Evolutionary conservation across 2,113 vertebrate genomes (phyloP).

Genomic region (Castor canadensis): DNA sequence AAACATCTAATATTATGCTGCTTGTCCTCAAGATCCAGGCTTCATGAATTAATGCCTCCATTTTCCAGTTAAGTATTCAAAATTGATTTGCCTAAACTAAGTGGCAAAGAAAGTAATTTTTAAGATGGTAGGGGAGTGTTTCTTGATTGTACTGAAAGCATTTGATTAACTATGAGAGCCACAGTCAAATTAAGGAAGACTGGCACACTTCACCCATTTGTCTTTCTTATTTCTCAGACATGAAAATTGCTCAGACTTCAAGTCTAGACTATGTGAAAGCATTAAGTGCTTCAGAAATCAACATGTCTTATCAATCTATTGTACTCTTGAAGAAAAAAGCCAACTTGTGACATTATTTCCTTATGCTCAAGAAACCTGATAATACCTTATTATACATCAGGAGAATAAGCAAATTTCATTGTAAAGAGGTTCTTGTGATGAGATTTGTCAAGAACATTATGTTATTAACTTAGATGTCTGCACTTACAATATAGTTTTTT

Average conservation of each 20-base stretch:
- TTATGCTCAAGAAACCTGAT: background rate
- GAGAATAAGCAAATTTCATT: background rate
- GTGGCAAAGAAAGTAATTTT: conserved; percentile 27
- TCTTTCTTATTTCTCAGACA: background rate
- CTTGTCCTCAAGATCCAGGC: background rate
- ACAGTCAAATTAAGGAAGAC: background rate
- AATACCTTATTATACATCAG: background rate
- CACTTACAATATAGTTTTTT: conserved; percentile 55
- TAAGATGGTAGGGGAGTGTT: background rate
- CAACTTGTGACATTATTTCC: background rate
- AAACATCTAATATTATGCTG: background rate
- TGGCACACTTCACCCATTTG: background rate
- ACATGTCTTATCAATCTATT: conserved; percentile 29
- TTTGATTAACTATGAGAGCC: conserved; percentile 31
- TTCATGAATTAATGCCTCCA: background rate
- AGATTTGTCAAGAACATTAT: background rate
- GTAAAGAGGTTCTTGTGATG: conserved; percentile 6
- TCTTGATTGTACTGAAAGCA: background rate
- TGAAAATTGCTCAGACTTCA: background rate
- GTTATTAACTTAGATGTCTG: conserved; percentile 19
- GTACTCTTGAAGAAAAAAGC: background rate
- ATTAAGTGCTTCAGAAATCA: background rate
- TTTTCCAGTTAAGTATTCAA: background rate
- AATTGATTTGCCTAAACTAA: conserved; percentile 31
- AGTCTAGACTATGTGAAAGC: conserved; percentile 35